Percentiles rank a stretch among this genome's conserved stretches.
Evolutionary conservation across 2,113 vertebrate species (phyloP).

Genomic region (Sceloporus tristichus): DNA sequence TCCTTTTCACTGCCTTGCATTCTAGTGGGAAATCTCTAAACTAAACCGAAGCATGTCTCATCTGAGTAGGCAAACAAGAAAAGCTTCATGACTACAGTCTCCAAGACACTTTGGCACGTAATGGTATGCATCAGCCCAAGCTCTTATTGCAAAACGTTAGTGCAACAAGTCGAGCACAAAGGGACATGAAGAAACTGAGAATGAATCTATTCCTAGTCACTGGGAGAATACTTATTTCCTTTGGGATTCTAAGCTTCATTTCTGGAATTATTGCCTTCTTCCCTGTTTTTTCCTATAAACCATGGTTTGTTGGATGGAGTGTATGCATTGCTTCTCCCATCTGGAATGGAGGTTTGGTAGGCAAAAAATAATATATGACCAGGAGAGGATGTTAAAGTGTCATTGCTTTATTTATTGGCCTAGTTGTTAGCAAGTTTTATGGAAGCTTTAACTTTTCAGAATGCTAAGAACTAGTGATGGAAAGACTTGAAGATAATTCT

Average conservation of each 20-base stretch:
- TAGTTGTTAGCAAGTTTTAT: not conserved
- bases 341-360: constrained; percentile 76
- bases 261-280: constrained; percentile 71
- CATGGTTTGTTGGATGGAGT: constrained; percentile 68
- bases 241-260: constrained; percentile 60
- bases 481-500: not conserved
- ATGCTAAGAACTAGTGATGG: not conserved
- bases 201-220: constrained; percentile 46
- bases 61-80: constrained; percentile 70
- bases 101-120: constrained; percentile 78
- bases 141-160: constrained; percentile 60
- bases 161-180: constrained; percentile 43
- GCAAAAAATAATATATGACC: constrained; percentile 56
- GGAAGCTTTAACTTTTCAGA: not conserved
- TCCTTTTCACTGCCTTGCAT: constrained; percentile 41
- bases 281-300: constrained; percentile 62
- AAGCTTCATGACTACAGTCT: constrained; percentile 74
- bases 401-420: constrained; percentile 39
- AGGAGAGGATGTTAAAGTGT: constrained; percentile 32
- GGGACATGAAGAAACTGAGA: not conserved
- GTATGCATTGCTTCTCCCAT: constrained; percentile 67
- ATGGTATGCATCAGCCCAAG: constrained; percentile 43
- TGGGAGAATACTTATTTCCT: constrained; percentile 56
- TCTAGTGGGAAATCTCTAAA: constrained; percentile 54
- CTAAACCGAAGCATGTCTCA: constrained; percentile 59